Percentiles rank a stretch among this genome's conserved stretches.
These are phyloP conservation scores for Drosophila mulleri DNA, from an alignment of 2,888 invertebrate genomes.

Conservation along the genomic window DNA sequence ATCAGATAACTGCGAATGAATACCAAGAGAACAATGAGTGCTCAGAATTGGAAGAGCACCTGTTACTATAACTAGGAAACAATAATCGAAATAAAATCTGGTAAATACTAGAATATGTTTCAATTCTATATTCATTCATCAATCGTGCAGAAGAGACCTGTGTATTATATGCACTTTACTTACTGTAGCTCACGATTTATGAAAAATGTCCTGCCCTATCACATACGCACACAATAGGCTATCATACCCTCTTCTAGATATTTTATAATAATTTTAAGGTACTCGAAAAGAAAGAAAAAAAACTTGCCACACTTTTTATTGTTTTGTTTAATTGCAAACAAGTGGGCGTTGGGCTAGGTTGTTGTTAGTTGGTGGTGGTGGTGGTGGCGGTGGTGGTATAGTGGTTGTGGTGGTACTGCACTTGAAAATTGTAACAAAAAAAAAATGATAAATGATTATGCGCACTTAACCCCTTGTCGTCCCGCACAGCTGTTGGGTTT, in stretches of 20 bases:
- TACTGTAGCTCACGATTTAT: background rate
- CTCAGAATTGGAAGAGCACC: too few species aligned
- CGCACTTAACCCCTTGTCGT: conserved; percentile 71
- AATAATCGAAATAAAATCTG: too few species aligned
- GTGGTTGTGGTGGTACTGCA: conserved; percentile 45
- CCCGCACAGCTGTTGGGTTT: conserved; percentile 74
- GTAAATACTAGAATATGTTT: too few species aligned
- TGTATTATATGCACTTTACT: too few species aligned
- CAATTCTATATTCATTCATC: too few species aligned
- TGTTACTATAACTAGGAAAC: too few species aligned
- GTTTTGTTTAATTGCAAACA: conserved; percentile 74
- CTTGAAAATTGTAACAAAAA: conserved; percentile 73
- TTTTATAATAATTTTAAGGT: background rate
- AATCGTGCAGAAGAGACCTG: too few species aligned
- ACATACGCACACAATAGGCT: background rate
- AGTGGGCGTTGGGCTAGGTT: conserved; percentile 52
- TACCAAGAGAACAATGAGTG: too few species aligned
- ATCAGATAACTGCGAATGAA: too few species aligned
- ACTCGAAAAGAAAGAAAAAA: conserved; percentile 14
- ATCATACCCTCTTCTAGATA: background rate
- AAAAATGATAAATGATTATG: conserved; percentile 78
- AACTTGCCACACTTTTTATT: conserved; percentile 64
- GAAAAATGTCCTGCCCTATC: too few species aligned
- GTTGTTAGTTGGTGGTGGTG: conserved; percentile 11
- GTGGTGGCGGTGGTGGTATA: background rate